Percentiles rank a stretch among this genome's conserved stretches.
Conservation (phyloP, 2,113 vertebrate species). For the Grammomys surdaster region DNA sequence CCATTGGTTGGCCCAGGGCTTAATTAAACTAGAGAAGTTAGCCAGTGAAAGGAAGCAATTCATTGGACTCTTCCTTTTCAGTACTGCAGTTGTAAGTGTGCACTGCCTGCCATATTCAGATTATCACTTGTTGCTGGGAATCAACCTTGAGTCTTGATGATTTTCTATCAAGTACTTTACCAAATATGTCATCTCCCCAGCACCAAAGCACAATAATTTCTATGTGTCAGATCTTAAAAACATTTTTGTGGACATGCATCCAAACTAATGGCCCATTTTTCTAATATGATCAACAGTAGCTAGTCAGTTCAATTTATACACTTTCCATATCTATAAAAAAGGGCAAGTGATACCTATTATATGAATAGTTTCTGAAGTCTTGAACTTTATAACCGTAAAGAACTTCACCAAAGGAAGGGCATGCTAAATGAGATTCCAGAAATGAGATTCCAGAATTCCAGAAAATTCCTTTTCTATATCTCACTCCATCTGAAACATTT, state of each 20-base stretch:
- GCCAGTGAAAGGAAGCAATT: background rate
- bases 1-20: background rate
- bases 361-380: background rate
- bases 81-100: background rate
- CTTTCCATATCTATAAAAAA: background rate
- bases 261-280: constrained; percentile 31
- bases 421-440: background rate
- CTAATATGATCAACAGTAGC: constrained; percentile 18
- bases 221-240: constrained; percentile 34
- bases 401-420: background rate
- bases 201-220: constrained; percentile 10
- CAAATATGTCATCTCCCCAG: background rate
- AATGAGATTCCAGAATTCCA: background rate
- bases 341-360: background rate
- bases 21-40: background rate
- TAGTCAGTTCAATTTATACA: constrained; percentile 30
- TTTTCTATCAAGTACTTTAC: background rate
- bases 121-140: background rate
- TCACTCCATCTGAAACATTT: background rate
- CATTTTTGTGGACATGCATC: background rate
- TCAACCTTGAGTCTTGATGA: background rate
- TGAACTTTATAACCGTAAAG: background rate
- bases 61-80: no score
- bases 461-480: background rate
- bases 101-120: background rate